Evolutionary conservation across 2,888 invertebrate genomes (phyloP), one percentile per base, ranked within the genome.

Genomic region (Loripinus fragilis): DNA sequence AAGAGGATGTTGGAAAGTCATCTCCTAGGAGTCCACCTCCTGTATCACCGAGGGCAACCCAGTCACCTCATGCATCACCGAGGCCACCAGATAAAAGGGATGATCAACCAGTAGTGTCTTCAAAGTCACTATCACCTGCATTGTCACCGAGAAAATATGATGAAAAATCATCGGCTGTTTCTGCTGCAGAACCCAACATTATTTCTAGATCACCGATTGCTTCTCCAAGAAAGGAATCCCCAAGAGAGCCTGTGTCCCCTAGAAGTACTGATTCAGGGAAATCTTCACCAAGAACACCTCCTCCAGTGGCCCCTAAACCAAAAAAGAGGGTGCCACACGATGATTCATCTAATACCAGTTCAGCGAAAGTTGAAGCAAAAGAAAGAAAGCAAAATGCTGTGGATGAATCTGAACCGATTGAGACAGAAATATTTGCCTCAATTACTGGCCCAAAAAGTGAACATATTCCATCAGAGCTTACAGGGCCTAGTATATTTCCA

Each of bases 221-320:
- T 60, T 60, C 60, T 60, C 60, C 60, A 60, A 30, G 60, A 60
- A 55, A 55, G 23, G 28, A 10, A 3, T 23, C 23, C 7, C 35
- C 69, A 66, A 80, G 88, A 20, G 88, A 89, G 28, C 80, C 86
- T 50, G 86, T 88, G 20, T 85, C 89, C 10, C 87, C 88, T 8
- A 89, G 88, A 48, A 48, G 20, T 20, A 60, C 3, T 33, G 60
- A 60, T 33, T 60, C 60, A 20, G 33, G 25, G 2, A 38, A 60
- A 60, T 60, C 60, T 2, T 33, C 60, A 12, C 78, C 81, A 60
- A 48, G 76, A 25, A 55, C 70, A 60, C 83, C 89, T 17, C 89
- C 90, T 30, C 81, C 86, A 45, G 86, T 88, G 17, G 86, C 89
- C 10, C 88, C 89, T 8, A 89, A 89, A 79, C 88, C 89, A 33